A percentile compares a stretch with the other conserved stretches of the same genome.
phyloP scores from a whole-genome alignment of 2,888 invertebrate genomes.

The Strigamia crassipes region DNA sequence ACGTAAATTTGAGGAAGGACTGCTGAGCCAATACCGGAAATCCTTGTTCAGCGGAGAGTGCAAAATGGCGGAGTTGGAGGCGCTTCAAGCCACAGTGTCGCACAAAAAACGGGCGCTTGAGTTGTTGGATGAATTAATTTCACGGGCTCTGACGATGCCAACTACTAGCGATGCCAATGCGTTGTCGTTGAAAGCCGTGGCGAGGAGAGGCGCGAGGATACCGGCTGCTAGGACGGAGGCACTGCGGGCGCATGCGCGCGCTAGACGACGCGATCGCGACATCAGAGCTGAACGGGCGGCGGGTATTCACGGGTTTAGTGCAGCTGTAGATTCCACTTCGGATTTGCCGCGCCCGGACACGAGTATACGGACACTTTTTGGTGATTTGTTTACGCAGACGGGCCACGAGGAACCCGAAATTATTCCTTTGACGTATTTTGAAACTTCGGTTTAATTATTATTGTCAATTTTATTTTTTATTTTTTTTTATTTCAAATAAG shows the following conservation, averaged over 20 bases:
- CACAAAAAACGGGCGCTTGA: slow-evolving; percentile 44
- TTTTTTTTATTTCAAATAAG: not conserved
- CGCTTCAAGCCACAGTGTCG: not conserved
- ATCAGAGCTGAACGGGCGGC: too few relatives aligned
- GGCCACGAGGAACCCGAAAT: slow-evolving; percentile 25
- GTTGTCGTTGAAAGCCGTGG: slow-evolving; percentile 10
- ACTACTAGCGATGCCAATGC: slow-evolving; percentile 23
- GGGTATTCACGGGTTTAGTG: not conserved
- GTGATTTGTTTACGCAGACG: slow-evolving; percentile 20
- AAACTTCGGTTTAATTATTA: slow-evolving; percentile 33
- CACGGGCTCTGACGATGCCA: slow-evolving; percentile 26
- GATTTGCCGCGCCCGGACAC: not conserved
- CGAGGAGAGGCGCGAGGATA: slow-evolving; percentile 14
- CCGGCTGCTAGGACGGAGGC: slow-evolving; percentile 19
- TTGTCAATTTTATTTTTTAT: too few relatives aligned
- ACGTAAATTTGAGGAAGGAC: slow-evolving; percentile 17
- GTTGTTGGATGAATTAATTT: slow-evolving; percentile 40
- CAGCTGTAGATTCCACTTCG: not conserved
- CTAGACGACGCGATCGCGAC: slow-evolving; percentile 24
- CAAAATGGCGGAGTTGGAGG: slow-evolving; percentile 11
- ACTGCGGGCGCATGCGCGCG: slow-evolving; percentile 39
- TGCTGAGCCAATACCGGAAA: slow-evolving; percentile 38
- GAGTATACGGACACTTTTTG: not conserved
- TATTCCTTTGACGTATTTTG: slow-evolving; percentile 43
- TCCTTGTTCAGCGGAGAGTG: not conserved